Conservation (phyloP, 2,888 invertebrate genomes). For the Synanthedon vespiformis region DNA sequence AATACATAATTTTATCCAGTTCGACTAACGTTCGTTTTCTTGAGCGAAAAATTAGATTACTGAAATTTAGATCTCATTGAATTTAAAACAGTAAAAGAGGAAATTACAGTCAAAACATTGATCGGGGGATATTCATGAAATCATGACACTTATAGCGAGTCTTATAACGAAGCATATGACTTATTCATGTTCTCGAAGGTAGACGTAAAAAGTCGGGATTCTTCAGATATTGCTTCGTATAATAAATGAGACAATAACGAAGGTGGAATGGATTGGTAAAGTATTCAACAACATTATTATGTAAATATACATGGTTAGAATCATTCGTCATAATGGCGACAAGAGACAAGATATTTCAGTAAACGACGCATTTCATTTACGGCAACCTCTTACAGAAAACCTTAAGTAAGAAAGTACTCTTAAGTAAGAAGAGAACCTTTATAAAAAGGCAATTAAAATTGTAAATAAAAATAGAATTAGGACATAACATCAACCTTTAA, state of each 20-base stretch:
- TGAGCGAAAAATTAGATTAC: too few species aligned
- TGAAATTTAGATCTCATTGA: too few species aligned
- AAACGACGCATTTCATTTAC: too few species aligned
- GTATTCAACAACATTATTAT: not conserved
- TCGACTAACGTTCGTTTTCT: too few species aligned
- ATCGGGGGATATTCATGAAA: constrained; percentile 22
- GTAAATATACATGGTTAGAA: constrained; percentile 1
- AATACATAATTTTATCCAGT: too few species aligned
- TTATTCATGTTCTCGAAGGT: constrained; percentile 57
- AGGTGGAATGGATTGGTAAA: constrained; percentile 1
- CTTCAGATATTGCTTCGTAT: constrained; percentile 41
- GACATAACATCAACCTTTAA: not conserved
- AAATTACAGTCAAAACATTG: constrained; percentile 9
- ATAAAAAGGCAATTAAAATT: too few species aligned
- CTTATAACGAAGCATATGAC: constrained; percentile 62
- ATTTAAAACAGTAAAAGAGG: too few species aligned
- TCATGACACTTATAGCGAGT: constrained; percentile 40
- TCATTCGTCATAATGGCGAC: not conserved
- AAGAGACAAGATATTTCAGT: too few species aligned
- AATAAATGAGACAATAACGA: constrained; percentile 57
- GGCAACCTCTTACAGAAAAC: too few species aligned
- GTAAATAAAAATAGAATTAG: too few species aligned
- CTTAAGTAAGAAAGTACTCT: too few species aligned
- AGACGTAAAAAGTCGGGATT: constrained; percentile 52
- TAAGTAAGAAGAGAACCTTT: too few species aligned